Evolutionary conservation across 35 echinoderm and acorn worm genomes (phyloP).

Genomic region (Amphiura filiformis): DNA sequence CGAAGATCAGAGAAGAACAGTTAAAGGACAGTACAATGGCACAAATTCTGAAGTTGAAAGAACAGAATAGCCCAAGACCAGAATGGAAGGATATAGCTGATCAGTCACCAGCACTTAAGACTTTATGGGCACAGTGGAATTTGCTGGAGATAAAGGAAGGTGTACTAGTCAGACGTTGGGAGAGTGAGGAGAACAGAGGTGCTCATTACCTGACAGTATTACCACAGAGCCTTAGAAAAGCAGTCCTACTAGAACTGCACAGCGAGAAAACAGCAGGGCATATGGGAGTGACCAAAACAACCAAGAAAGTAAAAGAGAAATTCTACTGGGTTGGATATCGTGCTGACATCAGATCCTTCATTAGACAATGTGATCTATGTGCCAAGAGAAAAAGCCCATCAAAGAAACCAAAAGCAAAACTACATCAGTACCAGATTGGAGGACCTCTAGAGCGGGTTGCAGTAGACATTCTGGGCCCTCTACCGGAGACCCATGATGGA

Average conservation of each 20-base stretch:
- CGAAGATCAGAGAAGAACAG: neutral
- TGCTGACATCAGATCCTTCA: constrained; percentile 25
- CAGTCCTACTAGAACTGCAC: constrained; percentile 25
- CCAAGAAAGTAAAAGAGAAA: constrained; percentile 18
- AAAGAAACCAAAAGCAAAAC: constrained; percentile 25
- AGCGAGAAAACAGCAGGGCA: constrained; percentile 18
- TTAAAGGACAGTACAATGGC: constrained; percentile 14
- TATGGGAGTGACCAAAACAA: constrained; percentile 28
- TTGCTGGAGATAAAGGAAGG: constrained; percentile 24
- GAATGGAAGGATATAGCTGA: constrained; percentile 30
- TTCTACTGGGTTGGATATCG: constrained; percentile 34
- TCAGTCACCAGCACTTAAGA: constrained; percentile 13
- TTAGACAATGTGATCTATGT: constrained; percentile 41
- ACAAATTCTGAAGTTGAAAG: constrained; percentile 14
- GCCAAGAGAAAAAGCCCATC: constrained; percentile 22
- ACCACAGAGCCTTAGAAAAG: neutral
- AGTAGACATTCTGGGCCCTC: constrained; percentile 70
- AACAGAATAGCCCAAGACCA: neutral
- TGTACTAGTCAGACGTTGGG: constrained; percentile 42
- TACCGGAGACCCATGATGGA: constrained; percentile 58
- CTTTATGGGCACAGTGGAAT: constrained; percentile 55
- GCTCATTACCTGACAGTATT: neutral
- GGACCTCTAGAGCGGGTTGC: constrained; percentile 74
- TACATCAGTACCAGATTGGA: constrained; percentile 50
- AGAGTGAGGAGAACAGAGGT: constrained; percentile 25